Percentiles rank a stretch among this genome's conserved stretches.
Conservation (phyloP, 35 echinoderm and acorn worm species). For the Stichopus chloronotus region DNA sequence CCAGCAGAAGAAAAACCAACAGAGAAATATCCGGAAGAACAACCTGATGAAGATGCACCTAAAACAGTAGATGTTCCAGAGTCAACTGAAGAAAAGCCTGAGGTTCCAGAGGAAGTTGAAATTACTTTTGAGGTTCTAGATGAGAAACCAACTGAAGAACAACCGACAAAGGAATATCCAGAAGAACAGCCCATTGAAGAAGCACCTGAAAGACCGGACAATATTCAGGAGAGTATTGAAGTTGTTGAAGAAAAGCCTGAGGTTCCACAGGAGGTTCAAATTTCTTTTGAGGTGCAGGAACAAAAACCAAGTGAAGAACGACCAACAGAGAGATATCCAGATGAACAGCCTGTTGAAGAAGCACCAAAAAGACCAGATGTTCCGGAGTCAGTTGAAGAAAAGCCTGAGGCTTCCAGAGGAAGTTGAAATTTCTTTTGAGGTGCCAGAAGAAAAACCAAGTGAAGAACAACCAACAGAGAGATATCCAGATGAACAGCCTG, state of each 20-base stretch:
- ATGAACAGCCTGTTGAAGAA: conserved; percentile 9
- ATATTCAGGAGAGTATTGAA: conserved; percentile 25
- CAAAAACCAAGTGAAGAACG: conserved; percentile 18
- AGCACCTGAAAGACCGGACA: conserved; percentile 5
- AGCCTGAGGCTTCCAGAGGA: not conserved
- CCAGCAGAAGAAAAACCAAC: too few species aligned
- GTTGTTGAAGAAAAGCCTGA: conserved; percentile 5
- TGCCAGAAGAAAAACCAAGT: too few species aligned
- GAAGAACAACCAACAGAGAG: too few species aligned
- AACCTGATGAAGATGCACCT: too few species aligned
- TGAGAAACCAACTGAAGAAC: conserved; percentile 51
- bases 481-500: conserved; percentile 42
- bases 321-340: conserved; percentile 36
- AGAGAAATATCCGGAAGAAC: too few species aligned
- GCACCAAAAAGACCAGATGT: conserved; percentile 1
- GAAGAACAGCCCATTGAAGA: conserved; percentile 19
- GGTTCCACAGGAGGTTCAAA: conserved; percentile 40
- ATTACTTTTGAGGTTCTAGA: conserved; percentile 54
- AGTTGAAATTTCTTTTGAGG: too few species aligned
- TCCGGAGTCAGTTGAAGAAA: not conserved
- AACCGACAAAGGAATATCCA: not conserved
- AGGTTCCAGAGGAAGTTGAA: not conserved
- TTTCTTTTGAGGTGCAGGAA: conserved; percentile 37
- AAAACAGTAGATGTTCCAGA: too few species aligned
- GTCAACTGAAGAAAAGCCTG: too few species aligned